Conservation (phyloP, 2,113 vertebrate genomes). For the Ailurus styani region DNA sequence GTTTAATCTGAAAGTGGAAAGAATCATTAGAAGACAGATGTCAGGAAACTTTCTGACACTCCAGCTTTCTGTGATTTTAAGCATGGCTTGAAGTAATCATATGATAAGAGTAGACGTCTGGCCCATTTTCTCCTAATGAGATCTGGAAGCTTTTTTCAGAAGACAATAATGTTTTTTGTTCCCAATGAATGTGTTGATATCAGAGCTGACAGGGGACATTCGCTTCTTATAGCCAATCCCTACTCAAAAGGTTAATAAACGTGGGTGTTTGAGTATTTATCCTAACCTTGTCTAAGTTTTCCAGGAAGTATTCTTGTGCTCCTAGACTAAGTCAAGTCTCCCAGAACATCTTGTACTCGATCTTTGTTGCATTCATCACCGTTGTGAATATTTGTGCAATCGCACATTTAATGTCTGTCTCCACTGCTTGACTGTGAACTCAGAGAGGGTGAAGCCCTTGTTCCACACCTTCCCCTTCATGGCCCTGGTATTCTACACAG, state of each 20-base stretch:
- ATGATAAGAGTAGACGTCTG: neutral
- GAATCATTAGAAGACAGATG: constrained; percentile 4
- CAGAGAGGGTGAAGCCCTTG: neutral
- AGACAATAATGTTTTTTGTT: neutral
- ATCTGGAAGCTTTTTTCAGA: constrained; percentile 26
- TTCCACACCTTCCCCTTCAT: neutral
- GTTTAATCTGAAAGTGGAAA: constrained; percentile 44
- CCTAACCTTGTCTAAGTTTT: neutral
- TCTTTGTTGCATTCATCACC: neutral
- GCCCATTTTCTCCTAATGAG: constrained; percentile 21
- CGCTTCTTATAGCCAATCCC: neutral
- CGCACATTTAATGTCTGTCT: neutral
- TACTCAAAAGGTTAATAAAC: neutral
- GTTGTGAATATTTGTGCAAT: neutral
- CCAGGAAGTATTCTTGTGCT: neutral
- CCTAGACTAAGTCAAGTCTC: neutral
- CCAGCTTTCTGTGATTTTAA: neutral
- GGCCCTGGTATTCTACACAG: neutral
- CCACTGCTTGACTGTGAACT: neutral
- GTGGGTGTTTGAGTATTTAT: neutral
- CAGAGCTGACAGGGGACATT: neutral
- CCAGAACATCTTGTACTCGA: neutral
- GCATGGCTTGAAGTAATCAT: constrained; percentile 27
- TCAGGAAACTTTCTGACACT: constrained; percentile 1
- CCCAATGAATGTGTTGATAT: neutral